phyloP scores from a whole-genome alignment of 2,797 vertebrate species.

The Alauda arvensis region DNA sequence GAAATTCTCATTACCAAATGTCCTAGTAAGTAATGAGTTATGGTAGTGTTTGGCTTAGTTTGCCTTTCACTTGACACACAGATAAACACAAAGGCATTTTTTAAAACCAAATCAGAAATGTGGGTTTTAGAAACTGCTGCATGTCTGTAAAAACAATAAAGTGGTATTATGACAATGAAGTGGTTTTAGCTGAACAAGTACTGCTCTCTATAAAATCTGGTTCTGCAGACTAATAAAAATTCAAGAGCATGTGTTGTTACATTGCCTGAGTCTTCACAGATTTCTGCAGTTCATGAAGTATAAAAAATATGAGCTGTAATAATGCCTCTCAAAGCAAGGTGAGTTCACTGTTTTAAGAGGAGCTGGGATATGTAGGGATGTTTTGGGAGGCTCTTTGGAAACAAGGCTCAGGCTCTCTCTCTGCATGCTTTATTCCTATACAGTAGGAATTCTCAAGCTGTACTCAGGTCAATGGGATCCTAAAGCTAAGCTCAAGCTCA shows the following conservation, averaged over 20 bases:
- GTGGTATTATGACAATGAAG: not conserved
- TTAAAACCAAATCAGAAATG: not conserved
- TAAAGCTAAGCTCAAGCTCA: not conserved
- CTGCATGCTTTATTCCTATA: not conserved
- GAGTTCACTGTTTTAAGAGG: not conserved
- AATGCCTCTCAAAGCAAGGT: not conserved
- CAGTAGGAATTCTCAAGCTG: not conserved
- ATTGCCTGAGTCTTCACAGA: not conserved
- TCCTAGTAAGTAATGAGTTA: not conserved
- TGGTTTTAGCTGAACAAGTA: slow-evolving; percentile 12
- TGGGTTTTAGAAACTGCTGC: not conserved
- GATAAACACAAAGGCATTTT: not conserved
- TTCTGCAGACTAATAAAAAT: not conserved
- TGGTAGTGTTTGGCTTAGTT: not conserved
- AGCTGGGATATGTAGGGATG: not conserved
- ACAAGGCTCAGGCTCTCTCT: not conserved
- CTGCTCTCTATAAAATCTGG: not conserved
- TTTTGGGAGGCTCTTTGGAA: not conserved
- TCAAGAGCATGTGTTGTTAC: not conserved
- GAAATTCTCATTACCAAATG: not conserved
- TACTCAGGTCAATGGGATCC: not conserved
- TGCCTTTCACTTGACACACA: not conserved
- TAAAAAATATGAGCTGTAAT: not conserved
- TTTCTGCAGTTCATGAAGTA: not conserved
- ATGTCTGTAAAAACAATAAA: not conserved